phyloP scores from a whole-genome alignment of 2,888 invertebrate genomes.

The Itoplectis maculator region DNA sequence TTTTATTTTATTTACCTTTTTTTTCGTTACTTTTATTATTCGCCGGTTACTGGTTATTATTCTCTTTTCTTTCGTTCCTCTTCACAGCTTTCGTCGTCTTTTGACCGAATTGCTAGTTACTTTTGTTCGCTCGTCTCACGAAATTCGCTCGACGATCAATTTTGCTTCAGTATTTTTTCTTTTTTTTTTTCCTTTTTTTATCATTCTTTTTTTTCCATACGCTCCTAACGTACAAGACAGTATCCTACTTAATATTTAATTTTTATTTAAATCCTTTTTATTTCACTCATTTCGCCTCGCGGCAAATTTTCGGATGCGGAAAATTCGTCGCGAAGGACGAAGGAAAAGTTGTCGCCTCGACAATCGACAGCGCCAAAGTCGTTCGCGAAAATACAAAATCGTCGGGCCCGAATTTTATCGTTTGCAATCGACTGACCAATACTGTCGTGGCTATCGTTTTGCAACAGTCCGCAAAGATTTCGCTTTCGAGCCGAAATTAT shows the following conservation, averaged over 20 bases:
- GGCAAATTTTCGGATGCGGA: slow-evolving; percentile 1
- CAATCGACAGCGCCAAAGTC: not conserved
- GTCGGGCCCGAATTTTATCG: no score
- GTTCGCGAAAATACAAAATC: not conserved
- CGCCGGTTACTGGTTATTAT: slow-evolving; percentile 13
- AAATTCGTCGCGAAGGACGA: not conserved
- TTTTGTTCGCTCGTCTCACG: slow-evolving; percentile 39
- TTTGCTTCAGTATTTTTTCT: not conserved
- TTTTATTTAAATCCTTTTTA: slow-evolving; percentile 45
- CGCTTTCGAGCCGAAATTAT: no score
- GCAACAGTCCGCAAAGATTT: no score
- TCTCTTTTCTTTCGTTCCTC: not conserved
- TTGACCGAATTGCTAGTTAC: not conserved
- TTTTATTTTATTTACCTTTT: slow-evolving; percentile 66
- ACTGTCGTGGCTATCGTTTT: no score
- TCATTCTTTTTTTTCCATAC: slow-evolving; percentile 65
- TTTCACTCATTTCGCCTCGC: slow-evolving; percentile 18
- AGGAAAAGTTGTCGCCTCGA: not conserved
- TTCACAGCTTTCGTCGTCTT: slow-evolving; percentile 12
- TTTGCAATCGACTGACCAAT: no score
- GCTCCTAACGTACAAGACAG: slow-evolving; percentile 69
- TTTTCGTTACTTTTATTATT: slow-evolving; percentile 32
- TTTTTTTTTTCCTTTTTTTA: no score
- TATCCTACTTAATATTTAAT: slow-evolving; percentile 65
- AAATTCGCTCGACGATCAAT: slow-evolving; percentile 61